Conservation (phyloP, 2,797 vertebrate species). For the Caiman crocodilus region DNA sequence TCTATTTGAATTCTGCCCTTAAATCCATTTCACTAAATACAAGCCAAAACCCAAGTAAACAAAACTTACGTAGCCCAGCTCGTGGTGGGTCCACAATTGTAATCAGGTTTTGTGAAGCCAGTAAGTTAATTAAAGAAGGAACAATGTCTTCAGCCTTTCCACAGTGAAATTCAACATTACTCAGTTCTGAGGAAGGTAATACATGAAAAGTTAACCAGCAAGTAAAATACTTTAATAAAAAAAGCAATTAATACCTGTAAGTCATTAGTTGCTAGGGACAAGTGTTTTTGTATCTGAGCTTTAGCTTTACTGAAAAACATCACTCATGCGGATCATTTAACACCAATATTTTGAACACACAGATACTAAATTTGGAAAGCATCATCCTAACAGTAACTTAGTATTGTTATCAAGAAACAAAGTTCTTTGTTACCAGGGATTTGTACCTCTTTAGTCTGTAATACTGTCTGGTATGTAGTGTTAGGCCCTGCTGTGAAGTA, state of each 20-base stretch:
- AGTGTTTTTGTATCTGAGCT: too few species aligned
- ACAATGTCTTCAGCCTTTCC: constrained; percentile 96
- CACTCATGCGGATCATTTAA: too few species aligned
- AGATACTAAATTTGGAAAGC: neutral
- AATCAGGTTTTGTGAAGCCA: constrained; percentile 86
- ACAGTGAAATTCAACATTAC: constrained; percentile 92
- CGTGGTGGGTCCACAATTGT: constrained; percentile 95
- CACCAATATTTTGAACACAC: too few species aligned
- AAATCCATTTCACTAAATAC: neutral
- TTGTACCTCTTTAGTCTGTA: neutral
- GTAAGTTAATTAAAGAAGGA: constrained; percentile 87
- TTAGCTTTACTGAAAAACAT: too few species aligned
- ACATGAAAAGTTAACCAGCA: accelerated
- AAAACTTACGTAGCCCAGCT: constrained; percentile 94
- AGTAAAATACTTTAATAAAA: neutral
- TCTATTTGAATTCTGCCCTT: neutral
- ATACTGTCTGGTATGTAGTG: neutral
- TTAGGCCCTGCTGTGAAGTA: neutral
- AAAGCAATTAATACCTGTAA: neutral
- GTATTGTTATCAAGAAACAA: neutral
- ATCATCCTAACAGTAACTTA: neutral
- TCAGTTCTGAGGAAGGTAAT: constrained; percentile 82
- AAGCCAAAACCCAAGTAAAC: accelerated
- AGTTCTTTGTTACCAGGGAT: neutral
- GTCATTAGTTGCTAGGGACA: too few species aligned